Conservation (phyloP, 1,140 invertebrate species). For the Tetranychus urticae region DNA sequence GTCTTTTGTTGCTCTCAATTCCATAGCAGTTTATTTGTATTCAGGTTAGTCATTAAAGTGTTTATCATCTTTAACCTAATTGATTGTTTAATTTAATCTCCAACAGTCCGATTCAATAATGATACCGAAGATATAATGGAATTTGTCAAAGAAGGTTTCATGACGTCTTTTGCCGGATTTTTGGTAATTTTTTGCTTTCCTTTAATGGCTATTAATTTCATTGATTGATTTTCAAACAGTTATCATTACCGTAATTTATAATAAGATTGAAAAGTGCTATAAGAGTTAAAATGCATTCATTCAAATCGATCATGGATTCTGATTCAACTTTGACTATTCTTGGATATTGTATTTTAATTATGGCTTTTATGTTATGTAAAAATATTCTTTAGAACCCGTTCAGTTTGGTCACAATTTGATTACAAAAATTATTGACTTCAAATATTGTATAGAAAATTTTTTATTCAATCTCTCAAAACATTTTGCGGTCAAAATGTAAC, state of each 20-base stretch:
- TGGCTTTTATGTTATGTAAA: too few species aligned
- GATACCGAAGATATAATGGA: slow-evolving; percentile 5
- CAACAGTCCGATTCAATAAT: slow-evolving; percentile 5
- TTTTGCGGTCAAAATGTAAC: too few species aligned
- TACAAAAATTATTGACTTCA: too few species aligned
- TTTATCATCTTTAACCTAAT: neutral
- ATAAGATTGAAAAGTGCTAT: too few species aligned
- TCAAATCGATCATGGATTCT: neutral
- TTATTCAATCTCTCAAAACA: too few species aligned
- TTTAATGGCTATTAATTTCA: too few species aligned
- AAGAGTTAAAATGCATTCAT: too few species aligned
- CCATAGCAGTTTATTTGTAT: slow-evolving; percentile 7
- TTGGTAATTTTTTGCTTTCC: neutral
- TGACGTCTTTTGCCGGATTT: slow-evolving; percentile 8
- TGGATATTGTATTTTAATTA: too few species aligned
- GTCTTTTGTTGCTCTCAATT: slow-evolving; percentile 6
- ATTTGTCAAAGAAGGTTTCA: slow-evolving; percentile 8
- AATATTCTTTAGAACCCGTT: too few species aligned
- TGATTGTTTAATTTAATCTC: neutral
- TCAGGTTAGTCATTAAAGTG: slow-evolving; percentile 3
- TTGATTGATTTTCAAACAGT: neutral
- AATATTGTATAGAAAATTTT: too few species aligned
- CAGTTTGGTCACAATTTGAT: too few species aligned
- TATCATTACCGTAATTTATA: neutral
- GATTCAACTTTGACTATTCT: too few species aligned